phyloP scores from a whole-genome alignment of 1,140 invertebrate species.

The Lepidurus apus region DNA sequence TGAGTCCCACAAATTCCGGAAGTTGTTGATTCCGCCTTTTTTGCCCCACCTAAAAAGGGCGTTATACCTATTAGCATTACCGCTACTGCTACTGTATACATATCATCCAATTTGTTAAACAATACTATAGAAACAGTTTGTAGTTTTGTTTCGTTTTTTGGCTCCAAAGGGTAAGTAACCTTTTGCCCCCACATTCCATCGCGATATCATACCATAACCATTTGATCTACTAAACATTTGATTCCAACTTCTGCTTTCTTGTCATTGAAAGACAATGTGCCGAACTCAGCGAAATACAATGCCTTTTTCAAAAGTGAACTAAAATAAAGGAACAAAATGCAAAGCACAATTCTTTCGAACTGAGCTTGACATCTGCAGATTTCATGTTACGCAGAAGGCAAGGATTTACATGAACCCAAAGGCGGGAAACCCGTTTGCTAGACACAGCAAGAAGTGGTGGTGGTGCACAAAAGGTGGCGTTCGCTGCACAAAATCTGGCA shows the following conservation, averaged over 20 bases:
- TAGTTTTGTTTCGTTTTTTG: not conserved
- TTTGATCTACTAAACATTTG: not conserved
- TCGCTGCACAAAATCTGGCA: no score
- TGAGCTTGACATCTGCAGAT: not conserved
- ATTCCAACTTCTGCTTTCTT: not conserved
- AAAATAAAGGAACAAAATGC: not conserved
- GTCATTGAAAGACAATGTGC: not conserved
- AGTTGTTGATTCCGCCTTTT: not conserved
- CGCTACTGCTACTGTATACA: not conserved
- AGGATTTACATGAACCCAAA: not conserved
- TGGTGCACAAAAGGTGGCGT: not conserved
- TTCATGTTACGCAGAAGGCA: not conserved
- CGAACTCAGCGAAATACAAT: not conserved
- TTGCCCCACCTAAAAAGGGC: not conserved
- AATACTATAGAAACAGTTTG: not conserved
- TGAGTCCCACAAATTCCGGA: conserved; percentile 5
- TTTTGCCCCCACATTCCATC: not conserved
- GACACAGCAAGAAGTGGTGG: not conserved
- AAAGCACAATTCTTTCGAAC: not conserved
- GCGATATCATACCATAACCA: not conserved
- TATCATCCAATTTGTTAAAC: conserved; percentile 3
- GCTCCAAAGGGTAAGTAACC: not conserved
- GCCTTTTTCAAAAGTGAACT: not conserved
- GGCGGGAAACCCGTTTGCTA: not conserved
- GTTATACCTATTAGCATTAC: not conserved